phyloP scores from a whole-genome alignment of 2,113 vertebrate species.

The Casuarius casuarius region DNA sequence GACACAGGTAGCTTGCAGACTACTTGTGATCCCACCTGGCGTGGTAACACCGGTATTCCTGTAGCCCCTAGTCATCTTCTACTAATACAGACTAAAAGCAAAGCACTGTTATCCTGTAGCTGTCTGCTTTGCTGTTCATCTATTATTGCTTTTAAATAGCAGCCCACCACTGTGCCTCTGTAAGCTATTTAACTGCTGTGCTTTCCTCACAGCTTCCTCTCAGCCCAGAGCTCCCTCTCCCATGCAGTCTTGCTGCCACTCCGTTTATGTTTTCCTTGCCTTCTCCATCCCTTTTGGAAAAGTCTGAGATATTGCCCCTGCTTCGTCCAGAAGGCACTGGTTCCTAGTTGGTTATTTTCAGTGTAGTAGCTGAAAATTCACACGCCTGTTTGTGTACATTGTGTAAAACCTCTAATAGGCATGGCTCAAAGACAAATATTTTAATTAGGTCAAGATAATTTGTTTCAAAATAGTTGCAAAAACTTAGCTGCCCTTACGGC shows the following conservation, averaged over 20 bases:
- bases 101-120: background rate
- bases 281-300: background rate
- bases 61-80: background rate
- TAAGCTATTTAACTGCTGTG: background rate
- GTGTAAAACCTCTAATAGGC: background rate
- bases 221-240: rapidly evolving
- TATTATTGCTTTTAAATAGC: background rate
- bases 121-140: background rate
- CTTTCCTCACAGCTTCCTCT: background rate
- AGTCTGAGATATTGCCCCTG: background rate
- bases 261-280: background rate
- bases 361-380: background rate
- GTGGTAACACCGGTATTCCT: background rate
- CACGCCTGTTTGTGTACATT: background rate
- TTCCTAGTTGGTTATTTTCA: background rate
- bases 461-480: background rate
- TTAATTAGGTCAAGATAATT: background rate
- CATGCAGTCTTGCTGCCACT: background rate
- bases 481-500: background rate
- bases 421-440: background rate
- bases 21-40: background rate
- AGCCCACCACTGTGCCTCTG: background rate
- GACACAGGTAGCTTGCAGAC: background rate
- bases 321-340: too few relatives aligned
- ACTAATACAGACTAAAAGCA: background rate